These are phyloP conservation scores for Manacus vitellinus DNA, from an alignment of 2,113 vertebrate genomes.

Conservation along the genomic window DNA sequence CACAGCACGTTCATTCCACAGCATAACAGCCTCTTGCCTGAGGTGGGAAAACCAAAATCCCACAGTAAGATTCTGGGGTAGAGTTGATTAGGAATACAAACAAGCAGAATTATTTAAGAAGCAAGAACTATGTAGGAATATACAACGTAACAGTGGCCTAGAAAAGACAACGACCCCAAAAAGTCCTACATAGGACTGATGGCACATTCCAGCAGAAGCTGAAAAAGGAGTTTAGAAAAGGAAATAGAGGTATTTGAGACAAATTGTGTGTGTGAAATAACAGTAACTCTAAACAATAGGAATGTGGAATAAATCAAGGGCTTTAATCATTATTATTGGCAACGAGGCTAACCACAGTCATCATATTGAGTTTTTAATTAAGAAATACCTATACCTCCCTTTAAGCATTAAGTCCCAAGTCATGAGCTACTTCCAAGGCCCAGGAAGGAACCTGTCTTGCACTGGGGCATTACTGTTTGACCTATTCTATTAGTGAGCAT, in stretches of 20 bases:
- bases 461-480: background rate
- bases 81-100: background rate
- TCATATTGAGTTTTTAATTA: background rate
- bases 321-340: background rate
- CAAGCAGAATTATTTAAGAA: background rate
- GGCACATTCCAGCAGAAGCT: background rate
- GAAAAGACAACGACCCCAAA: background rate
- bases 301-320: background rate
- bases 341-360: background rate
- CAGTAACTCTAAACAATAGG: background rate
- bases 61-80: fast-evolving
- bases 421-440: background rate
- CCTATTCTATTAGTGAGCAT: background rate
- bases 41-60: background rate
- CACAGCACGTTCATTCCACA: fast-evolving
- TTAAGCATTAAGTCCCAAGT: background rate
- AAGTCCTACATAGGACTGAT: background rate
- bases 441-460: background rate
- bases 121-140: background rate
- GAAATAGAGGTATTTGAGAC: background rate
- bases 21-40: background rate
- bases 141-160: background rate
- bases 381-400: background rate
- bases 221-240: background rate
- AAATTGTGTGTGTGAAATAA: background rate